These are phyloP conservation scores for Psilanteris sp. DNA, from an alignment of 1,140 invertebrate species.

Conservation along the genomic window DNA sequence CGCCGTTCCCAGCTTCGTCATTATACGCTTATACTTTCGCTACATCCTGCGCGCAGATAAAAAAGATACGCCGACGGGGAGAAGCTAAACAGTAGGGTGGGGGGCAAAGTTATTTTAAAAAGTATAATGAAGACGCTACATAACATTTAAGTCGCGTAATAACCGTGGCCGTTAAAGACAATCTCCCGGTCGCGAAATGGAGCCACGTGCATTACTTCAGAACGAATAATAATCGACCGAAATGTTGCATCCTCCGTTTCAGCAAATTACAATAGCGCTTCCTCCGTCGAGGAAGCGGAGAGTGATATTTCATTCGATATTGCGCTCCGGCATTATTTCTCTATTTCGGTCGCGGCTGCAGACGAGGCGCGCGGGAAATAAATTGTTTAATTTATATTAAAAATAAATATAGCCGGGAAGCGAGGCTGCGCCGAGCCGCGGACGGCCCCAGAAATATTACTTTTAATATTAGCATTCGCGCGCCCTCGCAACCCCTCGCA, in stretches of 20 bases:
- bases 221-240: slow-evolving; percentile 28
- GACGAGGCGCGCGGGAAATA: slow-evolving; percentile 62
- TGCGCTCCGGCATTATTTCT: slow-evolving; percentile 73
- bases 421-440: slow-evolving; percentile 59
- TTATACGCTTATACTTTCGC: too few relatives aligned
- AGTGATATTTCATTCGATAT: slow-evolving; percentile 76
- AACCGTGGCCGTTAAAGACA: slow-evolving; percentile 24
- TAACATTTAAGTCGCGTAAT: slow-evolving; percentile 24
- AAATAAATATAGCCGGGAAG: slow-evolving; percentile 73
- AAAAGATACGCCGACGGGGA: too few relatives aligned
- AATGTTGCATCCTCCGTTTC: slow-evolving; percentile 44
- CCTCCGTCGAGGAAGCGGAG: slow-evolving; percentile 41
- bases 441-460: slow-evolving; percentile 71
- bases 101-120: background rate
- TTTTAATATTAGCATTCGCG: slow-evolving; percentile 74
- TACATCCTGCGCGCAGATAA: too few relatives aligned
- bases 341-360: slow-evolving; percentile 68
- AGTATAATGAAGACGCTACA: slow-evolving; percentile 1
- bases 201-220: slow-evolving; percentile 7
- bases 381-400: slow-evolving; percentile 79
- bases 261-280: slow-evolving; percentile 64
- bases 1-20: too few relatives aligned
- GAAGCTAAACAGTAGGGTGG: too few relatives aligned
- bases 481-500: slow-evolving; percentile 33
- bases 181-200: slow-evolving; percentile 11